These are phyloP conservation scores for Itoplectis maculator DNA, from an alignment of 2,888 invertebrate species.

Conservation along the genomic window DNA sequence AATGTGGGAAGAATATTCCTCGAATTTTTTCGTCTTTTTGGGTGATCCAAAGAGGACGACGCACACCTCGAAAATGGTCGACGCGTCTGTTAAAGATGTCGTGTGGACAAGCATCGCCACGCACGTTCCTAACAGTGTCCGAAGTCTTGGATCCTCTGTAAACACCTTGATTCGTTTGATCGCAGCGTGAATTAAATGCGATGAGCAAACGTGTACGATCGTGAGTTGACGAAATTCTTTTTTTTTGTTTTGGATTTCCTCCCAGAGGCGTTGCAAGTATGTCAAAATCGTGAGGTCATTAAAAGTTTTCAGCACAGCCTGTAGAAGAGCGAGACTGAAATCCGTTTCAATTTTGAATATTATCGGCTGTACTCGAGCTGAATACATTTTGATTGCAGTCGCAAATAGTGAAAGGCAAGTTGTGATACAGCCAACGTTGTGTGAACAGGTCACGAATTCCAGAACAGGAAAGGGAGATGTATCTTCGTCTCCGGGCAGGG, in stretches of 20 bases:
- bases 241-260: not conserved
- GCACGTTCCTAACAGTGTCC: constrained; percentile 14
- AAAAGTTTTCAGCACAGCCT: constrained; percentile 20
- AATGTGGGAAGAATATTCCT: not conserved
- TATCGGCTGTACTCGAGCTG: not conserved
- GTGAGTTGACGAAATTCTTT: not conserved
- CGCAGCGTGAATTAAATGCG: constrained; percentile 31
- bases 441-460: constrained; percentile 26
- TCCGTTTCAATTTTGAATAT: constrained; percentile 25
- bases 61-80: not conserved
- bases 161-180: constrained; percentile 20
- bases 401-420: constrained; percentile 13
- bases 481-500: constrained; percentile 2
- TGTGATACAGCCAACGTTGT: constrained; percentile 20
- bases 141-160: not conserved
- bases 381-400: constrained; percentile 16
- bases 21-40: not conserved
- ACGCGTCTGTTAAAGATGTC: not conserved
- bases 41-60: constrained; percentile 11
- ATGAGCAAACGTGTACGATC: constrained; percentile 28
- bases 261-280: constrained; percentile 6
- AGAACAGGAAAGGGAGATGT: constrained; percentile 32
- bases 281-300: not conserved
- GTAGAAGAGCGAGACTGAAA: constrained; percentile 13
- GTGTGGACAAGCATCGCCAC: constrained; percentile 22